phyloP scores from a whole-genome alignment of 1,140 invertebrate genomes.

The Orchesella cincta region DNA sequence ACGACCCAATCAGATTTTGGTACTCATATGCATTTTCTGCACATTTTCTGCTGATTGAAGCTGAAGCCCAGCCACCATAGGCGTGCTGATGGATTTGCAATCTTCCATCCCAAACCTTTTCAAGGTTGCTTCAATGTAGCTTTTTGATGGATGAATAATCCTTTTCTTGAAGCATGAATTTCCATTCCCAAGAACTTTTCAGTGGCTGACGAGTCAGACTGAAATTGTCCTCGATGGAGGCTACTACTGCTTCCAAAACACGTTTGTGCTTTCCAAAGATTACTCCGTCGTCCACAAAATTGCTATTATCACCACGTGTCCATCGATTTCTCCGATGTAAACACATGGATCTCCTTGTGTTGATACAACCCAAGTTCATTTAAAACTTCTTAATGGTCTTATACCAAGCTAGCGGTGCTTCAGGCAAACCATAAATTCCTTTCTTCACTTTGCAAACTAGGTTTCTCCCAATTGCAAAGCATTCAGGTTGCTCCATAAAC shows the following conservation, averaged over 20 bases:
- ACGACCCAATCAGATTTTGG: constrained; percentile 31
- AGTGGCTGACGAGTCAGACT: not conserved
- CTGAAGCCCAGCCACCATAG: constrained; percentile 48
- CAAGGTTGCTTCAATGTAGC: constrained; percentile 45
- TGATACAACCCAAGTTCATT: not conserved
- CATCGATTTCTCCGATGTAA: not conserved
- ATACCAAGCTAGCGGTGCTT: constrained; percentile 57
- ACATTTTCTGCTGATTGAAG: constrained; percentile 20
- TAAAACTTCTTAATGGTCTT: constrained; percentile 28
- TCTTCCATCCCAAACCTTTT: constrained; percentile 52
- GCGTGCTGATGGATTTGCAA: constrained; percentile 50
- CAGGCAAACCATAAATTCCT: constrained; percentile 58
- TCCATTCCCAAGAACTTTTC: not conserved
- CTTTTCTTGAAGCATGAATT: not conserved
- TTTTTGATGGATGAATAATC: not conserved
- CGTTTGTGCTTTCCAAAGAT: not conserved
- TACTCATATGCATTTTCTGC: constrained; percentile 6
- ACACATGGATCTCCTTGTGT: constrained; percentile 1
- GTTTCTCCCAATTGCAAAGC: constrained; percentile 50
- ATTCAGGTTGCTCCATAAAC: constrained; percentile 55
- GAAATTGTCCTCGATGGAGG: not conserved
- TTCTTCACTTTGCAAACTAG: constrained; percentile 52
- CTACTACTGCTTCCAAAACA: constrained; percentile 5
- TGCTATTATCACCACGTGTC: constrained; percentile 22
- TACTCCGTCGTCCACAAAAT: not conserved